phyloP scores from a whole-genome alignment of 1,140 invertebrate genomes.

The Megalopta genalis region DNA sequence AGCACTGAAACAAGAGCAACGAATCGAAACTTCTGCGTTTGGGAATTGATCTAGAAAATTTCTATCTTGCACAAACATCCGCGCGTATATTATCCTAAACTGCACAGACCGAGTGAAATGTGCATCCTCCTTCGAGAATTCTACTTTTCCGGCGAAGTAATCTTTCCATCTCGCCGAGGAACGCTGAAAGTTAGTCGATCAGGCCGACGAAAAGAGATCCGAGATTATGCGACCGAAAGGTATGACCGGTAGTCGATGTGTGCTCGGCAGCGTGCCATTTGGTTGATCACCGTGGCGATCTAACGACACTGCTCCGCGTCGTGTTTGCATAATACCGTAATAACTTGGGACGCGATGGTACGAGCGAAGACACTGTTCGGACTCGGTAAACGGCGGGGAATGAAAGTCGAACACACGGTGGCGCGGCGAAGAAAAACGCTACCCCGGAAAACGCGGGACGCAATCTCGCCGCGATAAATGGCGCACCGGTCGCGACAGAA shows the following conservation, averaged over 20 bases:
- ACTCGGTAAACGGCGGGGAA: not conserved
- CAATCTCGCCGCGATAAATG: not conserved
- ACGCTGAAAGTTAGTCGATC: no score
- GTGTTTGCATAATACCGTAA: conserved; percentile 25
- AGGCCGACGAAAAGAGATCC: not conserved
- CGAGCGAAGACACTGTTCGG: not conserved
- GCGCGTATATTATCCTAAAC: no score
- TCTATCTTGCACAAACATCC: no score
- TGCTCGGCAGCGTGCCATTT: not conserved
- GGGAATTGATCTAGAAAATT: no score
- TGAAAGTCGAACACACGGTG: not conserved
- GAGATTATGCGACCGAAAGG: not conserved
- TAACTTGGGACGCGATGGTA: not conserved
- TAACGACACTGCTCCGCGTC: not conserved
- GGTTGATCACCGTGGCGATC: not conserved
- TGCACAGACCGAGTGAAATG: no score
- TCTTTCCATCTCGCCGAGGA: no score
- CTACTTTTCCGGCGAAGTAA: no score
- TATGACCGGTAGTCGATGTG: not conserved
- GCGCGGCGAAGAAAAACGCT: not conserved
- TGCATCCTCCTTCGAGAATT: no score
- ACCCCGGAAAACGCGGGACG: not conserved
- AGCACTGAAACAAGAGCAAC: no score
- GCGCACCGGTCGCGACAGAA: no score
- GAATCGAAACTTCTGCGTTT: no score